Evolutionary conservation across 2,888 invertebrate species (phyloP).

Genomic region (Parnassius mnemosyne): DNA sequence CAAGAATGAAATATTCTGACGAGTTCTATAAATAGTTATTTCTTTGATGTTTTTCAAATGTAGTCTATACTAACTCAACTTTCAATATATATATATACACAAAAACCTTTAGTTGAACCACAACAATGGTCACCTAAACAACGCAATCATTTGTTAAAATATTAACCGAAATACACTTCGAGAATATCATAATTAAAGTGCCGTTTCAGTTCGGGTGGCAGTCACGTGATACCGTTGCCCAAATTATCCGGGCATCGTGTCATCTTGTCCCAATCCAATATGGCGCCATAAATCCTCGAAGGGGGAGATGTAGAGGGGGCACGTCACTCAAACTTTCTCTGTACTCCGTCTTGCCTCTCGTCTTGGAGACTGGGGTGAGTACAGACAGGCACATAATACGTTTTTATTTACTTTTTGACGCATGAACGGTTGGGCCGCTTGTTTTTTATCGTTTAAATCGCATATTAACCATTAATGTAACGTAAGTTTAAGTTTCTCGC

Average conservation of each 20-base stretch:
- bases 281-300: slow-evolving; percentile 79
- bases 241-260: slow-evolving; percentile 80
- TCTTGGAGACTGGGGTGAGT: slow-evolving; percentile 65
- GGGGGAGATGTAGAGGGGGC: slow-evolving; percentile 65
- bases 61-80: too few species aligned
- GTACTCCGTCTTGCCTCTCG: slow-evolving; percentile 76
- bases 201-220: slow-evolving; percentile 67
- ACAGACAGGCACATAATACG: slow-evolving; percentile 49
- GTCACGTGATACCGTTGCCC: slow-evolving; percentile 79
- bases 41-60: too few species aligned
- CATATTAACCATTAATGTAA: slow-evolving; percentile 15
- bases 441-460: slow-evolving; percentile 11
- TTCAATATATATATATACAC: too few species aligned
- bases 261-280: slow-evolving; percentile 82
- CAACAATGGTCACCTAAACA: too few species aligned
- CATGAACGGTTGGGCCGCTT: slow-evolving; percentile 10
- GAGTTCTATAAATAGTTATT: too few species aligned
- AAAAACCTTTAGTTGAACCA: too few species aligned
- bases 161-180: slow-evolving; percentile 35
- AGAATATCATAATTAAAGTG: slow-evolving; percentile 79
- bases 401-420: slow-evolving; percentile 41
- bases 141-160: slow-evolving; percentile 19
- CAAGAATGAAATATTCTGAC: too few species aligned
- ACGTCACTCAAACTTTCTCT: slow-evolving; percentile 81
- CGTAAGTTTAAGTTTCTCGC: slow-evolving; percentile 14